Base-by-base conservation (phyloP, 2,888 invertebrate genomes). In the Cheilosia pagana region DNA sequence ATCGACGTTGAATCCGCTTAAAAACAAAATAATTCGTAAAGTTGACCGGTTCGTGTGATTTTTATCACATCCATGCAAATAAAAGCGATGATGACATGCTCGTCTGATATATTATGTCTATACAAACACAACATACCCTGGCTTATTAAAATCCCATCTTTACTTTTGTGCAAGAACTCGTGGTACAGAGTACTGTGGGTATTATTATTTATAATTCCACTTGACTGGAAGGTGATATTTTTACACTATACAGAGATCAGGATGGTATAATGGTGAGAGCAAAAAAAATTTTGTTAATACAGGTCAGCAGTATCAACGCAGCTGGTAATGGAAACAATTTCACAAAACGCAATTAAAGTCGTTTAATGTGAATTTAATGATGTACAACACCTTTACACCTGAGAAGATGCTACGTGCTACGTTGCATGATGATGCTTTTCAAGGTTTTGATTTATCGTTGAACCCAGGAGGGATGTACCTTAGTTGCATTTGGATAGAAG, bases 351-450 rank as follows among this genome's bases (percentile, higher is more conserved):
- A 63, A 63, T 63, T 63, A 43, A 55, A n/a, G 21, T 28, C 21
- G 31, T 59, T 59, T 83, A 74, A 83, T 83, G 82, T 23, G 78
- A 70, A 74, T 78, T 74, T 83, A 83, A 83, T 83, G 55, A 62
- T 68, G 68, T 23, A 57, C 67, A 67, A 72, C 50, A 50, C 23
- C 62, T 53, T 78, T 52, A 35, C 68, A 74, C 67, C 55, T 53
- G 67, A 59, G 23, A 25, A 59, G 23, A 25, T n/a, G 21, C 41
- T 35, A 59, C 25, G 8, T 39, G 21, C 31, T 21, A n/a, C n/a
- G 16, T 43, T 43, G 43, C 57, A 7, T 35, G 50, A 59, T 50
- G 28, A 59, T 31, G 28, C 19, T 39, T 19, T 48, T 71, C 45
- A 62, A 48, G 48, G 50, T 28, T 45, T 12, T 5, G 7, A 60